Evolutionary conservation across 1,140 invertebrate genomes (phyloP).

Genomic region (Scaptomyza pallida): DNA sequence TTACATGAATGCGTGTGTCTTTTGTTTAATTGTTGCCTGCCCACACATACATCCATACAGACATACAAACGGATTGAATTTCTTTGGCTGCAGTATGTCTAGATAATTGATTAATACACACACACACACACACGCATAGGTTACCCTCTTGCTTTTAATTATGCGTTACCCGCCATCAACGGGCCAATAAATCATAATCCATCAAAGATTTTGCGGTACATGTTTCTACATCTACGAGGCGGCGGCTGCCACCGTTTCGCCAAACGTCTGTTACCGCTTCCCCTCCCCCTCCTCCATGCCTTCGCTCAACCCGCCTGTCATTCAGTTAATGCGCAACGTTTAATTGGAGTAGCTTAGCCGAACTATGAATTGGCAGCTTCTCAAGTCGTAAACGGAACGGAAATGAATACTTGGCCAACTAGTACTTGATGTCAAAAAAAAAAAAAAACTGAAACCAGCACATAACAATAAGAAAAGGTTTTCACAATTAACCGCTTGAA

Average conservation of each 20-base stretch:
- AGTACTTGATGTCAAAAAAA: conserved; percentile 53
- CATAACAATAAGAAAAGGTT: conserved; percentile 59
- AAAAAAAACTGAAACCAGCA: conserved; percentile 5
- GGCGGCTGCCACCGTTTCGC: conserved; percentile 26
- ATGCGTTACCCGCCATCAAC: conserved; percentile 69
- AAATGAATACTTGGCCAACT: conserved; percentile 74
- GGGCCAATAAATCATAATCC: conserved; percentile 79
- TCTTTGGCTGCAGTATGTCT: conserved; percentile 45
- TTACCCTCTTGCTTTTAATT: conserved; percentile 73
- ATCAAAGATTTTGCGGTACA: conserved; percentile 76
- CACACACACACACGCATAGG: background rate
- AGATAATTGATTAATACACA: conserved; percentile 75
- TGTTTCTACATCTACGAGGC: conserved; percentile 26
- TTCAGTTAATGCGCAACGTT: conserved; percentile 58
- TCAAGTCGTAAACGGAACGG: conserved; percentile 43
- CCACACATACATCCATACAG: conserved; percentile 26
- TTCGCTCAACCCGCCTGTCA: conserved; percentile 12
- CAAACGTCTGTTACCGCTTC: background rate
- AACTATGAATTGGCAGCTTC: conserved; percentile 37
- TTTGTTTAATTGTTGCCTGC: conserved; percentile 78
- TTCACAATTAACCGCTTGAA: conserved; percentile 52
- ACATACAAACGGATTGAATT: conserved; percentile 41
- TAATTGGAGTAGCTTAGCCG: conserved; percentile 56
- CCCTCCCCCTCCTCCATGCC: background rate
- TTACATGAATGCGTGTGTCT: conserved; percentile 78